Evolutionary conservation across 2,797 vertebrate genomes (phyloP), one percentile per base, ranked within the genome.

Genomic region (Lemur catta): DNA sequence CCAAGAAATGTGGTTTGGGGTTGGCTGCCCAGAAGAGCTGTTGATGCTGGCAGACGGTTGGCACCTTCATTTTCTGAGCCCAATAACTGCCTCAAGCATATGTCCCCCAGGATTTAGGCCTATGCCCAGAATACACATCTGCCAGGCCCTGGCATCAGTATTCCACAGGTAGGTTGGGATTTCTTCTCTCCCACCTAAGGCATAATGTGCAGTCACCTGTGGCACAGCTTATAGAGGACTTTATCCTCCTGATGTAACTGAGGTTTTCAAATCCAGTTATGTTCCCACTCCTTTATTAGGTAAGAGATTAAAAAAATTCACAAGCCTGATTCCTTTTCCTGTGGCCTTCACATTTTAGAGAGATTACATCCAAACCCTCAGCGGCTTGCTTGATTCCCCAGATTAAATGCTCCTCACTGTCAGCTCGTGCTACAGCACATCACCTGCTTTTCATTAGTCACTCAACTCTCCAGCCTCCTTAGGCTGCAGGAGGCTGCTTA

Each of bases 111-210:
- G 50, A 63, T 28, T 24, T 22, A 26, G 22, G 46, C 41, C 24
- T n/a, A 30, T 52, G 11, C 33, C 17, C 0, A 4, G 41, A 6
- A 41, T 0, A 6, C 7, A 12, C 33, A 26, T 18, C 48, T 20
- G 26, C 6, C 18, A 69, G 89, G 52, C 11, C 50, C 30, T 24
- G 43, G 33, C 0, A 0, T 7, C 14, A 20, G 2, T 6, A 1
- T 30, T 69, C 11, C 2, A 4, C 69, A 5, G 1, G 24, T 24
- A 41, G 48, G 6, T 26, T 11, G 9, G 10, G 24, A 35, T 88
- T 84, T 91, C 35, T 89, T 52, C 30, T 74, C 5, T 0, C 20
- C 43, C 1, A 15, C 35, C 30, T 14, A 3, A 8, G 18, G n/a
- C 61, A 43, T 55, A 18, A 2, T 38, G 9, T 2, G 17, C 26